Evolutionary conservation across 2,888 invertebrate genomes (phyloP).

Genomic region (Pomacea canaliculata): DNA sequence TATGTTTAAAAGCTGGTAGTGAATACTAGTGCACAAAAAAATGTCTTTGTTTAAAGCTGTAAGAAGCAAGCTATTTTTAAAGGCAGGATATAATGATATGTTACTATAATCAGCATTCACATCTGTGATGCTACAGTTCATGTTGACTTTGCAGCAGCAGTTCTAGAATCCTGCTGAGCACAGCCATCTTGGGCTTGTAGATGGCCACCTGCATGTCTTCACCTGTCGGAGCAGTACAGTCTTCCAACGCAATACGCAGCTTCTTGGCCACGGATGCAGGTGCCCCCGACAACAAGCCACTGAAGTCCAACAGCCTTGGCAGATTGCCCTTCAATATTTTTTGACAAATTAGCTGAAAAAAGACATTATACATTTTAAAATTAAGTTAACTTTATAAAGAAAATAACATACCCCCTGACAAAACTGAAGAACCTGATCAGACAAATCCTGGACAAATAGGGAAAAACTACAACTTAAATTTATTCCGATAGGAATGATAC

Average conservation of each 20-base stretch:
- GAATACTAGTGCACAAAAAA: too few relatives aligned
- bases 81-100: too few relatives aligned
- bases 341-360: slow-evolving; percentile 37
- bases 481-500: too few relatives aligned
- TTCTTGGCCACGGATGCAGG: slow-evolving; percentile 28
- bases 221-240: slow-evolving; percentile 22
- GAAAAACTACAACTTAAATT: too few relatives aligned
- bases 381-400: too few relatives aligned
- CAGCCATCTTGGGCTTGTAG: slow-evolving; percentile 15
- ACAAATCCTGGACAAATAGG: too few relatives aligned
- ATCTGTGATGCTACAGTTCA: background rate
- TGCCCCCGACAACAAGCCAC: slow-evolving; percentile 33
- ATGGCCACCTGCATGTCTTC: slow-evolving; percentile 15
- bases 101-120: too few relatives aligned
- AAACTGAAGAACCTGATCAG: too few relatives aligned
- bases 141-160: slow-evolving; percentile 10
- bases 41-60: too few relatives aligned
- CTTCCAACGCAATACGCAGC: slow-evolving; percentile 17
- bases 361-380: background rate
- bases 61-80: too few relatives aligned
- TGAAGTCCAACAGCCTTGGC: slow-evolving; percentile 14
- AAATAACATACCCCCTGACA: too few relatives aligned
- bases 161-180: background rate
- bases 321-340: slow-evolving; percentile 30
- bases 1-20: too few relatives aligned